Base-by-base conservation (phyloP, 2,888 invertebrate species). In the Athalia rosae region DNA sequence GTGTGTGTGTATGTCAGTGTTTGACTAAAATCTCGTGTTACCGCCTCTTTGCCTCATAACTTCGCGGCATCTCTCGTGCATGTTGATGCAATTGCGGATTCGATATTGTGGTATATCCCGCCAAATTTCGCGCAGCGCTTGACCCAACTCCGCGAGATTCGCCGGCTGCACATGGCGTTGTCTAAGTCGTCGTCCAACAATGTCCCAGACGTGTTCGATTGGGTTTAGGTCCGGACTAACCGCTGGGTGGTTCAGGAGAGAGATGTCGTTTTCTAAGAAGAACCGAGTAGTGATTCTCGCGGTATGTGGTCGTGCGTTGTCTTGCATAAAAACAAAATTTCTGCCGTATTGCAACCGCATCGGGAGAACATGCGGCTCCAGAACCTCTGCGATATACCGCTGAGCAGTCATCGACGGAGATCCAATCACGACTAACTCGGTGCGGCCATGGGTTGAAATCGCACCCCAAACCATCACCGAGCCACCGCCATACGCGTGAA, bases 201-300 rank as follows among this genome's bases (percentile, higher is more conserved):
- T 64, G 77, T 83, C 81, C 81, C 82, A 83, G 43, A 82, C 56
- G 69, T 83, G 79, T 76, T 82, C 79, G 48, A 83, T 80, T 11
- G 82, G 82, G 78, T 82, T 83, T 66, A 83, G 76, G 79, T 85
- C 84, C 53, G 83, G 82, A 64, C 83, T 84, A 61, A 78, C 79
- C 50, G 84, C 82, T 80, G 84, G 83, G 83, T 83, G 83, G 7
- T 71, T 69, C 41, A 82, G 62, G 47, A 62, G 48, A 9, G 64
- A 13, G 47, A 78, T 62, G 47, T 69, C 76, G 43, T 61, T 61
- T 11, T 76, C 69, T 61, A 74, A 45, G n/a, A 79, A 66, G 53
- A 77, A 80, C n/a, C n/a, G n/a, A n/a, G n/a, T n/a, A n/a, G 69
- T 73, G 53, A 78, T 58, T 47, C 58, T 56, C n/a, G 81, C 79